A percentile compares a stretch with the other conserved stretches of the same genome.
Evolutionary conservation across 2,888 invertebrate genomes (phyloP).

Genomic region (Eupithecia centaureata): DNA sequence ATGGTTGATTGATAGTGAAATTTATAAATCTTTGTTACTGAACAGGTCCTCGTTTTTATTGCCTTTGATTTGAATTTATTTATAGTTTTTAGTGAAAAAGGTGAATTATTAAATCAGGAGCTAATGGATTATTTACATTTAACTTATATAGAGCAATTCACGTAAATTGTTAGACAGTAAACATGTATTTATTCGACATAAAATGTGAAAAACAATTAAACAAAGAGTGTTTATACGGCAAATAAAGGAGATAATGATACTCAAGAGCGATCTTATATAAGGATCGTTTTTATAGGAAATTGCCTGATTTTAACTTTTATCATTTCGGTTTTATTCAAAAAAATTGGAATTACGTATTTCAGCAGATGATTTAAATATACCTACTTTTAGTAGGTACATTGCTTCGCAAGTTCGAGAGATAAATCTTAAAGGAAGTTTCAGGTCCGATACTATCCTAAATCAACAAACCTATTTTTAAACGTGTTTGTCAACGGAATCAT

Average conservation of each 20-base stretch:
- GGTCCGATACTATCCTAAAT: slow-evolving; percentile 40
- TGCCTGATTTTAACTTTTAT: too few relatives aligned
- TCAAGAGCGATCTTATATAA: slow-evolving; percentile 55
- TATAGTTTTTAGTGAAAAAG: neutral
- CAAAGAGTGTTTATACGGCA: slow-evolving; percentile 16
- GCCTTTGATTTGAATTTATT: neutral
- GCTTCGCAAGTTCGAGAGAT: slow-evolving; percentile 30
- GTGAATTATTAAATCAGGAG: neutral
- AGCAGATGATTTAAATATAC: too few relatives aligned
- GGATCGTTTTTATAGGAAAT: slow-evolving; percentile 57
- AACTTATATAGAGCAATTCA: neutral
- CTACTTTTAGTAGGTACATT: neutral
- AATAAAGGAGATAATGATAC: slow-evolving; percentile 39
- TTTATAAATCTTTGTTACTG: slow-evolving; percentile 6
- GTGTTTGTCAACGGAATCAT: slow-evolving; percentile 38
- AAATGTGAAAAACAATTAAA: slow-evolving; percentile 10
- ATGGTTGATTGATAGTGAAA: slow-evolving; percentile 36
- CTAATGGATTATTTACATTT: neutral
- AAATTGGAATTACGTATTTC: neutral
- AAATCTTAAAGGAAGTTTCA: slow-evolving; percentile 33
- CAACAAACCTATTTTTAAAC: slow-evolving; percentile 40
- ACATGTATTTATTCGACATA: slow-evolving; percentile 2
- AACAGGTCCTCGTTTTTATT: neutral
- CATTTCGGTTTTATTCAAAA: neutral
- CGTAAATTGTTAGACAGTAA: neutral